A percentile compares a stretch with the other conserved stretches of the same genome.
Evolutionary conservation across 2,888 invertebrate species (phyloP).

Genomic region (Rhagium mordax): DNA sequence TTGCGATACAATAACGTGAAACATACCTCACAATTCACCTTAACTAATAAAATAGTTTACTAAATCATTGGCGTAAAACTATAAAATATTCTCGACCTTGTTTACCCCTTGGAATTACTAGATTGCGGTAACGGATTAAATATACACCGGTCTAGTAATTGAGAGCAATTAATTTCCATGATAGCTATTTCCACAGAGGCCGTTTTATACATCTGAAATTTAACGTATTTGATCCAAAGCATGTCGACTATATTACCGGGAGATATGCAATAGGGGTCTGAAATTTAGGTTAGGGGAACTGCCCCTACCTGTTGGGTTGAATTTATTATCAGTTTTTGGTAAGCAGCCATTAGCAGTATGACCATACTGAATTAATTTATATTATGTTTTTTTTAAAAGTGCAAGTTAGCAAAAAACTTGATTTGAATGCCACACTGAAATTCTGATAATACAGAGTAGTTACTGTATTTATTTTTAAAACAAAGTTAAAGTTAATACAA

Average conservation of each 20-base stretch:
- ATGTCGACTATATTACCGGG: neutral
- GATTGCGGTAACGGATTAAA: neutral
- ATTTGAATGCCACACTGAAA: too few species aligned
- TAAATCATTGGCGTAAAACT: too few species aligned
- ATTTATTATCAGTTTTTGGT: neutral
- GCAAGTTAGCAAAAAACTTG: too few species aligned
- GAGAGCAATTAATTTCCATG: conserved; percentile 5
- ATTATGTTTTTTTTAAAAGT: too few species aligned
- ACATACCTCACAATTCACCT: too few species aligned
- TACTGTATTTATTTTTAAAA: too few species aligned
- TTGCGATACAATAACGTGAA: too few species aligned
- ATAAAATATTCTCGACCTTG: neutral
- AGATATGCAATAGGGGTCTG: neutral
- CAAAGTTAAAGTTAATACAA: too few species aligned
- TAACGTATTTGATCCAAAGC: neutral
- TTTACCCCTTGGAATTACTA: neutral
- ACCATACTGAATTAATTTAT: too few species aligned
- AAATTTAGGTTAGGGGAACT: neutral
- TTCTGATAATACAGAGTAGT: too few species aligned
- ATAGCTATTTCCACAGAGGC: neutral
- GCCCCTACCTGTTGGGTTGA: neutral
- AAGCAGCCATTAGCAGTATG: too few species aligned
- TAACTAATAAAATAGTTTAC: too few species aligned
- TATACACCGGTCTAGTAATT: conserved; percentile 1
- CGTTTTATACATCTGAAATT: neutral